Evolutionary conservation across 2,888 invertebrate species (phyloP), one percentile per base, ranked within the genome.

Genomic region (Lomographa bimaculata): DNA sequence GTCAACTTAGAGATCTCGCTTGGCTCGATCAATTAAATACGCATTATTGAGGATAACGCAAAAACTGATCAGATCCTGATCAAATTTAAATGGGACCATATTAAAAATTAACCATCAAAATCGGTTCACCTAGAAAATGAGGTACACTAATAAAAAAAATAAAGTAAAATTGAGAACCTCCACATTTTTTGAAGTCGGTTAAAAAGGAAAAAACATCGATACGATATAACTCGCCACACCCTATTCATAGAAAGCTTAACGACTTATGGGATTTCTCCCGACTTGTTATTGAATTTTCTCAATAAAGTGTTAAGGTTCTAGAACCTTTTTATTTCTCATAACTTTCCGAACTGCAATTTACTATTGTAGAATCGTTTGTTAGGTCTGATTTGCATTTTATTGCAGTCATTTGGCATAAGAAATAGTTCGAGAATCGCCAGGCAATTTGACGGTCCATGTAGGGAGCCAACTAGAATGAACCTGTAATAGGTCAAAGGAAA

Each of bases 321-420:
- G 14, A 30, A 30, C 7, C 30, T 7, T 21, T 30, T 30, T 21
- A 30, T 30, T 12, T 21, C 30, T 20, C 30, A 21, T 21, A 21
- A 30, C 30, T 14, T 29, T 11, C 4, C 10, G 9, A 18, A 10
- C 1, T 30, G 21, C 30, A 30, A 29, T 20, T 30, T 7, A 14
- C 14, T 14, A 14, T 14, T 14, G 14, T 4, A n/a, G n/a, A n/a
- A 14, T 14, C 14, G 20, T 20, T 20, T n/a, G 7, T 7, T 20
- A 4, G 17, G 6, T 10, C 7, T 4, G 19, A 25, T 41, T 41
- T 34, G 29, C 16, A 41, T 41, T 34, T 34, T 41, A 29, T 34
- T 12, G 20, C 7, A 1, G 28, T 25, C 8, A 18, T 34, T 41
- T 41, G 40, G 40, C 40, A 34, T 19, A 18, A 29, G 12, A 28